A percentile compares a stretch with the other conserved stretches of the same genome.
Evolutionary conservation across 2,797 vertebrate genomes (phyloP).

Genomic region (Synanceia verrucosa): DNA sequence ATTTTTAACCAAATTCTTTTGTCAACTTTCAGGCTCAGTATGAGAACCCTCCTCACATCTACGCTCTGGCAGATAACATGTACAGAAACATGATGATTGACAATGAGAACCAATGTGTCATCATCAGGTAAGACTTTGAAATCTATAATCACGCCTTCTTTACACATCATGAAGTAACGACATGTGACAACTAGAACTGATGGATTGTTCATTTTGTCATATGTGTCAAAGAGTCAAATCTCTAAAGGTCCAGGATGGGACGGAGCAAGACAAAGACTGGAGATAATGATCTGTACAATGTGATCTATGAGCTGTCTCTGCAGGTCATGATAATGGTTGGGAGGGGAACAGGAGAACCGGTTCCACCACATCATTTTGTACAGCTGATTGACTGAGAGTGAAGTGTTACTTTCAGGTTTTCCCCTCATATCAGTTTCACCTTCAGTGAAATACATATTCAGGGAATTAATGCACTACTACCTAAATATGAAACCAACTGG

Average conservation of each 20-base stretch:
- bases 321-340: constrained; percentile 25
- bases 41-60: constrained; percentile 99
- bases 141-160: not conserved
- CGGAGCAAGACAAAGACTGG: constrained; percentile 3
- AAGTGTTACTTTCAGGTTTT: constrained; percentile 8
- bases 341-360: constrained; percentile 57
- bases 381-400: constrained; percentile 27
- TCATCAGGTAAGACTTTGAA: constrained; percentile 91
- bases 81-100: constrained; percentile 99
- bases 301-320: constrained; percentile 18
- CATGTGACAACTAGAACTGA: not conserved
- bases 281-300: constrained; percentile 29
- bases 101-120: constrained; percentile 97
- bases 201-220: not conserved
- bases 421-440: constrained; percentile 6
- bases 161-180: not conserved
- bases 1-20: constrained; percentile 11
- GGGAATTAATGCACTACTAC: not conserved
- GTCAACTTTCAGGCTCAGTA: constrained; percentile 89
- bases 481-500: constrained; percentile 12
- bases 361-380: constrained; percentile 47
- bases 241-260: not conserved
- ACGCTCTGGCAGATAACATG: constrained; percentile 97
- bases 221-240: not conserved
- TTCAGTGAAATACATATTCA: not conserved